These are phyloP conservation scores for Cheilosia vernalis DNA, from an alignment of 2,888 invertebrate species.

Conservation along the genomic window DNA sequence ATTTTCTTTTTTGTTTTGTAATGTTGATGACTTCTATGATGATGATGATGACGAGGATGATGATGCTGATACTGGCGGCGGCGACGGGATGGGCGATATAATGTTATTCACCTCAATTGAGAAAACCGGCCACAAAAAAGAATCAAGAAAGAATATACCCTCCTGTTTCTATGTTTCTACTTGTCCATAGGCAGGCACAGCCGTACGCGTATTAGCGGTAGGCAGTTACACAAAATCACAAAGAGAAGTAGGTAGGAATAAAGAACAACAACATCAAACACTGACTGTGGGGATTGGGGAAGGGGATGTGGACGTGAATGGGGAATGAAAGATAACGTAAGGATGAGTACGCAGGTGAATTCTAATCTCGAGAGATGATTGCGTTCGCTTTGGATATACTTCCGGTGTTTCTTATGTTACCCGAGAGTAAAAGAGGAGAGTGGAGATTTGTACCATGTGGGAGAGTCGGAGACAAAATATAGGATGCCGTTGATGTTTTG, in stretches of 20 bases:
- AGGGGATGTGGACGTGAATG: slow-evolving; percentile 1
- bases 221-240: slow-evolving; percentile 45
- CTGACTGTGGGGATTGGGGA: background rate
- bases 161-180: slow-evolving; percentile 3
- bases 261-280: slow-evolving; percentile 16
- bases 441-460: background rate
- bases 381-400: slow-evolving; percentile 34
- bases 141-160: slow-evolving; percentile 21
- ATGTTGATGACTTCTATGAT: slow-evolving; percentile 48
- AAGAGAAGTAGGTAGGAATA: slow-evolving; percentile 5
- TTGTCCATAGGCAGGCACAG: background rate
- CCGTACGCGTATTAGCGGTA: slow-evolving; percentile 4
- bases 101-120: slow-evolving; percentile 68
- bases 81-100: slow-evolving; percentile 44
- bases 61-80: slow-evolving; percentile 11
- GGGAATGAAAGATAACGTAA: slow-evolving; percentile 19
- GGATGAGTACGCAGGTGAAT: slow-evolving; percentile 57
- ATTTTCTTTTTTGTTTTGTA: slow-evolving; percentile 21
- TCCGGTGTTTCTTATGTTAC: slow-evolving; percentile 46
- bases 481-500: background rate
- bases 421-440: background rate
- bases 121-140: slow-evolving; percentile 35
- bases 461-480: background rate
- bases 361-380: slow-evolving; percentile 49
- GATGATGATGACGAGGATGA: slow-evolving; percentile 35